Conservation (phyloP, 2,888 invertebrate genomes). For the Oxystoma pomonae region DNA sequence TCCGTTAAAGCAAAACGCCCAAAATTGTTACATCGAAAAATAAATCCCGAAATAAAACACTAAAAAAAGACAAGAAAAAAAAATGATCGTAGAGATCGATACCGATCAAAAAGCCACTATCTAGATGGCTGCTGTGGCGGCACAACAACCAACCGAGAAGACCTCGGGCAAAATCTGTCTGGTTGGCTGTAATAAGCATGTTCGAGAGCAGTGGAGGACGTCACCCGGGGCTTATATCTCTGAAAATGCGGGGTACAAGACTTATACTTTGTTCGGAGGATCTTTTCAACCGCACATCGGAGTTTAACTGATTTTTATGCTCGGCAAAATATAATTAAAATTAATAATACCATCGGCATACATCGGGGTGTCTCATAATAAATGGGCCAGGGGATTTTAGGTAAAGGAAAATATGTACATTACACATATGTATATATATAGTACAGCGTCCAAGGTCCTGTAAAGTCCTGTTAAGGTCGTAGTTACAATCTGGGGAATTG, state of each 20-base stretch:
- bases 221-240: slow-evolving; percentile 8
- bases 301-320: background rate
- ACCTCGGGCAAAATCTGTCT: slow-evolving; percentile 26
- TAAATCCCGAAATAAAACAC: background rate
- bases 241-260: background rate
- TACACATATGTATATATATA: too few species aligned
- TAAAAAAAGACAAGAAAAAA: slow-evolving; percentile 16
- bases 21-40: background rate
- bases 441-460: too few species aligned
- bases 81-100: slow-evolving; percentile 23
- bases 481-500: too few species aligned
- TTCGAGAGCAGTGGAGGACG: slow-evolving; percentile 24
- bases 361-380: background rate
- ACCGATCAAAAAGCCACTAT: slow-evolving; percentile 22
- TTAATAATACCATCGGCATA: background rate
- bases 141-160: slow-evolving; percentile 1
- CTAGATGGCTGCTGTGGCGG: slow-evolving; percentile 15
- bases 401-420: too few species aligned
- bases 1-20: background rate
- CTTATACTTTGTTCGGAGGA: too few species aligned
- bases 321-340: background rate
- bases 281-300: background rate
- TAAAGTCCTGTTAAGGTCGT: too few species aligned
- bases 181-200: slow-evolving; percentile 34
- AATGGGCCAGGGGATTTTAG: too few species aligned